A percentile compares a stretch with the other conserved stretches of the same genome.
Conservation (phyloP, 1,140 invertebrate species). For the Drosophila parabipectinata region DNA sequence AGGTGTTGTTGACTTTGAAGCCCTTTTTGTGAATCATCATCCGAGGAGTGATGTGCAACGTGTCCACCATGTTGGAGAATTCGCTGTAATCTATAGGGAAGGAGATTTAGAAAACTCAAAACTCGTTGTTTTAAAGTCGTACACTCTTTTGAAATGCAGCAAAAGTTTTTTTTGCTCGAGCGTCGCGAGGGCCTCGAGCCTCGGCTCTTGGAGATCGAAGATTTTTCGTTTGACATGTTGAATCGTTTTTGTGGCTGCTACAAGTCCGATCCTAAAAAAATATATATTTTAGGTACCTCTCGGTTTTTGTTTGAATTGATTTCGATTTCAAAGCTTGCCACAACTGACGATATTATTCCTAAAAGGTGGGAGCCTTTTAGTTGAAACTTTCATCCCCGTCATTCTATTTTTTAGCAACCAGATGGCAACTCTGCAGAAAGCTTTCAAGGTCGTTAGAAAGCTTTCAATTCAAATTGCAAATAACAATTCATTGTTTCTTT, state of each 20-base stretch:
- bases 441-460: slow-evolving; percentile 1
- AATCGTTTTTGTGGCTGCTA: background rate
- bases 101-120: background rate
- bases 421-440: background rate
- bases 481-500: background rate
- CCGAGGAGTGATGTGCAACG: slow-evolving; percentile 53
- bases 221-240: background rate
- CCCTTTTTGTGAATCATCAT: slow-evolving; percentile 41
- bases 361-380: background rate
- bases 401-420: background rate
- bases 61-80: slow-evolving; percentile 53
- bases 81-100: slow-evolving; percentile 51
- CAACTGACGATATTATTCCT: background rate
- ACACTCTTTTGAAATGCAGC: slow-evolving; percentile 64
- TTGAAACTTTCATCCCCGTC: background rate
- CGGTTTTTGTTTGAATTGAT: background rate
- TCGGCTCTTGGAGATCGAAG: background rate
- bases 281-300: background rate
- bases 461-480: background rate
- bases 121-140: background rate
- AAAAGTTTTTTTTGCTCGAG: background rate
- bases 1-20: slow-evolving; percentile 32
- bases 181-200: background rate
- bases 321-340: slow-evolving; percentile 9
- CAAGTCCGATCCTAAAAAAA: background rate